Evolutionary conservation across 2,113 vertebrate genomes (phyloP).

Genomic region (Ammodytes marinus): DNA sequence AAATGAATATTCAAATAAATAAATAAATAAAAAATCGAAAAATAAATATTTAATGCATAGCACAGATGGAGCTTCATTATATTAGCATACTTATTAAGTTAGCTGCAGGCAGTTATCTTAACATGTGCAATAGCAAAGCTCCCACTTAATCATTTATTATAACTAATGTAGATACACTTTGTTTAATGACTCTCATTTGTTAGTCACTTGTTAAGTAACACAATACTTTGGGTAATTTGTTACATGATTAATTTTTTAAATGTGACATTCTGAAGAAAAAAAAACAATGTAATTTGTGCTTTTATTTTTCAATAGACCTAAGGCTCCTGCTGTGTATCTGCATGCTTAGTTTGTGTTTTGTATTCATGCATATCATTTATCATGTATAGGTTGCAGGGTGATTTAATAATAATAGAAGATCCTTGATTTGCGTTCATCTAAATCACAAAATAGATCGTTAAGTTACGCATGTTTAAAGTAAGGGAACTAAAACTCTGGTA

Average conservation of each 20-base stretch:
- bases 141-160: constrained; percentile 51
- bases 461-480: too few relatives aligned
- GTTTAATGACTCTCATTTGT: constrained; percentile 55
- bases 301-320: background rate
- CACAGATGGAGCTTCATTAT: constrained; percentile 16
- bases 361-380: background rate
- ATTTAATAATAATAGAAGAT: background rate
- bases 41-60: constrained; percentile 46
- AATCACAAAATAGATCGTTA: too few relatives aligned
- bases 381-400: background rate
- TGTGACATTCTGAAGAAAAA: constrained; percentile 7
- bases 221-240: constrained; percentile 26
- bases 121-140: constrained; percentile 55
- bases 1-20: constrained; percentile 56
- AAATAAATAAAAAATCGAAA: constrained; percentile 17
- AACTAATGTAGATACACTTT: constrained; percentile 48
- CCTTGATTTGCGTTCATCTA: too few relatives aligned
- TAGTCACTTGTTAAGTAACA: constrained; percentile 36
- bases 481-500: too few relatives aligned
- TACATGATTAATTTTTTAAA: background rate
- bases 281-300: background rate
- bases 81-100: constrained; percentile 38
- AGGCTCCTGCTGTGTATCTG: background rate
- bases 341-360: background rate
- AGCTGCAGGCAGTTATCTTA: constrained; percentile 43